phyloP scores from a whole-genome alignment of 2,797 vertebrate species.

The Buphagus erythrorhynchus region DNA sequence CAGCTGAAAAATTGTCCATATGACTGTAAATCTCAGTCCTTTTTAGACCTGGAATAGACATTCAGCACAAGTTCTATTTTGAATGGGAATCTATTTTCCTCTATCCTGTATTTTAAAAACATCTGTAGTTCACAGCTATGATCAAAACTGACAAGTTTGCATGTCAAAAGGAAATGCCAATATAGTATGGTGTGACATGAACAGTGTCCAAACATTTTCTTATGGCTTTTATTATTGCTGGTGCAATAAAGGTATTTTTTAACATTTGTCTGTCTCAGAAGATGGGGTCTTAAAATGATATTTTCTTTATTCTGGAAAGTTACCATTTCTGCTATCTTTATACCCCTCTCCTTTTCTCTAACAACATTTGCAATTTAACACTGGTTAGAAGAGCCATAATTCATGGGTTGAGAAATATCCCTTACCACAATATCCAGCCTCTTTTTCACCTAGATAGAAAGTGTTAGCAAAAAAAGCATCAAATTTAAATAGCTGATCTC shows the following conservation, averaged over 20 bases:
- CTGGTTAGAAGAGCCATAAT: not conserved
- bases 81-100: not conserved
- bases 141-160: constrained; percentile 16
- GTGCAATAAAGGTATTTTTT: not conserved
- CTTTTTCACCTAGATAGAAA: not conserved
- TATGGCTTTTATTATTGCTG: not conserved
- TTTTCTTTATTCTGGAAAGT: not conserved
- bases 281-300: not conserved
- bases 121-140: constrained; percentile 17
- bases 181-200: not conserved
- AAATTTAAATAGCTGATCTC: not conserved
- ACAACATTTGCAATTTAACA: not conserved
- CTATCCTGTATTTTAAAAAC: not conserved
- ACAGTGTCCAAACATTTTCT: not conserved
- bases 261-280: not conserved
- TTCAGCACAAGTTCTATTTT: not conserved
- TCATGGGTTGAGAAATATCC: not conserved
- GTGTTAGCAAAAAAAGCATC: not conserved
- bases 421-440: not conserved
- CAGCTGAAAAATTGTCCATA: not conserved
- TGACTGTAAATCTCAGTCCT: not conserved
- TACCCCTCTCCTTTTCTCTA: not conserved
- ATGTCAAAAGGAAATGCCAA: constrained; percentile 5
- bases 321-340: not conserved
- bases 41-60: not conserved